Evolutionary conservation across 2,797 vertebrate species (phyloP).

Genomic region (Spheniscus humboldti): DNA sequence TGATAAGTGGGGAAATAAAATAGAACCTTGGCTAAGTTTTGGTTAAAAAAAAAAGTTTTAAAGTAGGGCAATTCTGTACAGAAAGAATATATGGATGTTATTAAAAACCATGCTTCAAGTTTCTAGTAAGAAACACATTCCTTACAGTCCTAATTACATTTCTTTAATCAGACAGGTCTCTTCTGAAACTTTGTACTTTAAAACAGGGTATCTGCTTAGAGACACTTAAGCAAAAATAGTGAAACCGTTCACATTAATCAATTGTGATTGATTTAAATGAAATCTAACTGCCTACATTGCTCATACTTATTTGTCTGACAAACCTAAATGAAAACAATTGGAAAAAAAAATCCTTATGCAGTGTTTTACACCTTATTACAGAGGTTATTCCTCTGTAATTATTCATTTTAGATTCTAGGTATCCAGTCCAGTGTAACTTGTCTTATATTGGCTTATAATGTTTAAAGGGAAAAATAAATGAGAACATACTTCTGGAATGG

Average conservation of each 20-base stretch:
- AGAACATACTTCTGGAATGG: slow-evolving; percentile 35
- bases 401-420: background rate
- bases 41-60: background rate
- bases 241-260: background rate
- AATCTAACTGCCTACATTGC: slow-evolving; percentile 7
- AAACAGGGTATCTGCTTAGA: background rate
- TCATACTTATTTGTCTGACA: slow-evolving; percentile 19
- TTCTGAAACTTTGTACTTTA: slow-evolving; percentile 16
- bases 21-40: background rate
- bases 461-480: slow-evolving; percentile 42
- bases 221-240: background rate
- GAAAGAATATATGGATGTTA: background rate
- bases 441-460: slow-evolving; percentile 11
- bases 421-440: background rate
- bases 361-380: background rate
- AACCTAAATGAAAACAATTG: slow-evolving; percentile 2
- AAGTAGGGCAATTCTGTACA: background rate
- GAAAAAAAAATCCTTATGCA: background rate
- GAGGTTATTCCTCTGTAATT: background rate
- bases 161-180: background rate
- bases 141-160: background rate
- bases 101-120: background rate
- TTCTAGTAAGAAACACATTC: background rate
- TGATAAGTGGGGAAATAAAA: background rate
- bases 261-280: slow-evolving; percentile 37